Evolutionary conservation across 2,888 invertebrate genomes (phyloP), one percentile per base, ranked within the genome.

Genomic region (Tolmerus cingulatus): DNA sequence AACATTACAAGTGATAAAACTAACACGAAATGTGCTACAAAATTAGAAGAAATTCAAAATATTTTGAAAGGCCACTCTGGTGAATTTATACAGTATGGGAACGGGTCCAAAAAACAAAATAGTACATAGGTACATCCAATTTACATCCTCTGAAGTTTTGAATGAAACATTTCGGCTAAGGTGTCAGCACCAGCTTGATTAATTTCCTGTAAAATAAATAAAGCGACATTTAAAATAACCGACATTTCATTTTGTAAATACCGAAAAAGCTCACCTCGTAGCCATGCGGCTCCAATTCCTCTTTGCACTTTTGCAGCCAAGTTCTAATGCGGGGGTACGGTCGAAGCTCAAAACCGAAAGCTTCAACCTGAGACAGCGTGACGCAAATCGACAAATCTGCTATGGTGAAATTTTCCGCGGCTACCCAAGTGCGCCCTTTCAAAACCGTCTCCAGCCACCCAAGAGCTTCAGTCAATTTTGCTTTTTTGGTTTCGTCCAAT

Each of bases 291-390:
- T 94, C 94, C 90, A 96, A 91, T 23, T 93, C 94, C 23, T 94
- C 94, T 92, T 95, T 96, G 89, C 95, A 95, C 88, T 94, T 93
- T 84, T 95, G 94, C 89, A 95, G 95, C 96, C 96, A 97, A 23
- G 94, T 93, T 3, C 91, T 91, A 8, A 95, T 90, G 87, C 94
- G 93, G 51, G 93, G 93, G 89, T 93, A 94, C 79, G 94, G 92
- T 3, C 91, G 90, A 57, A 95, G 90, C 87, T 95, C 94, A 88
- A 94, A 93, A n/a, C 92, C 93, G 74, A 93, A 93, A 7, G 93
- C 93, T 91, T 94, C 92, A 55, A 93, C 90, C 88, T 92, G 92
- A 12, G 92, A 92, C 16, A 93, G 89, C 2, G 92, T 92, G n/a
- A 91, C 90, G 88, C 92, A 79, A 27, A 92, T 78, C 23, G 93